These are phyloP conservation scores for Muntiacus reevesi DNA, from an alignment of 2,113 vertebrate genomes.

Conservation along the genomic window DNA sequence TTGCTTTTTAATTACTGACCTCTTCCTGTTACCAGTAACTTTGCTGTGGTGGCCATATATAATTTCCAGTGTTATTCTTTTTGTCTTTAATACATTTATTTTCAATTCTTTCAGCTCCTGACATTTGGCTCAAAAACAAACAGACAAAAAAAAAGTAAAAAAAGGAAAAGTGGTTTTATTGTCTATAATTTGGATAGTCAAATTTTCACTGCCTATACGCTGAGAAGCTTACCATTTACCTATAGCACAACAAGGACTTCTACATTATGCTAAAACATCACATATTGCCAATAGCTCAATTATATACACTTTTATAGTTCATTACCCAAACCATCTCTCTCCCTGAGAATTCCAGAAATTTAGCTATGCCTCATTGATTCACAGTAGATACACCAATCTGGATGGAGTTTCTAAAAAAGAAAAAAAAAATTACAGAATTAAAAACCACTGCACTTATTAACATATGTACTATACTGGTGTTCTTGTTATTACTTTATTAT, in stretches of 20 bases:
- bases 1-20: background rate
- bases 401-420: background rate
- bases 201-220: background rate
- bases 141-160: background rate
- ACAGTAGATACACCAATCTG: constrained; percentile 23
- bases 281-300: constrained; percentile 52
- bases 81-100: background rate
- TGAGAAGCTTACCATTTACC: constrained; percentile 28
- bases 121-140: background rate
- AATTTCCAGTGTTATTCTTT: background rate
- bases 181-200: background rate
- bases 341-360: constrained; percentile 51
- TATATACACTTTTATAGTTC: constrained; percentile 60
- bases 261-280: constrained; percentile 36
- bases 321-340: constrained; percentile 56
- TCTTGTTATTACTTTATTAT: background rate
- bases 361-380: constrained; percentile 55
- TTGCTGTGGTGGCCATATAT: background rate
- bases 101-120: background rate
- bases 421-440: constrained; percentile 14
- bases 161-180: background rate
- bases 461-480: background rate
- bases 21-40: background rate
- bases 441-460: constrained; percentile 16
- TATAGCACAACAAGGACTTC: constrained; percentile 34